Evolutionary conservation across 2,888 invertebrate species (phyloP).

Genomic region (Callosobruchus maculatus): DNA sequence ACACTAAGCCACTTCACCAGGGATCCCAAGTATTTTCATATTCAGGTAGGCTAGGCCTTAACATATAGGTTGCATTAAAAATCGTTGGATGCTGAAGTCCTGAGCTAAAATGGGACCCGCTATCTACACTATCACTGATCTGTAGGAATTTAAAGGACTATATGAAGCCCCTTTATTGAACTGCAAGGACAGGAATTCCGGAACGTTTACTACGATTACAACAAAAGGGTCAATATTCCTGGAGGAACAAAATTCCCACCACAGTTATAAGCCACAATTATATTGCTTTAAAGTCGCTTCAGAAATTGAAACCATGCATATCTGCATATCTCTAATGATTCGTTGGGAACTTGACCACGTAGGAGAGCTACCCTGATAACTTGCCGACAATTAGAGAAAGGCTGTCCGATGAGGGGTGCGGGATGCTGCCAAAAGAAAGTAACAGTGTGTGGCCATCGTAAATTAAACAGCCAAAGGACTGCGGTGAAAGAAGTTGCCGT

Average conservation of each 20-base stretch:
- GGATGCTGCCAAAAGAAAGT: too few relatives aligned
- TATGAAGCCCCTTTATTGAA: constrained; percentile 10
- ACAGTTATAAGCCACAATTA: constrained; percentile 4
- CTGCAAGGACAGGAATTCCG: constrained; percentile 7
- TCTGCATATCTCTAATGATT: too few relatives aligned
- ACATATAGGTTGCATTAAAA: constrained; percentile 11
- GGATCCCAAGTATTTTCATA: constrained; percentile 2
- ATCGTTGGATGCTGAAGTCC: constrained; percentile 10
- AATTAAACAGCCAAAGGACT: too few relatives aligned
- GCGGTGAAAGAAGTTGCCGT: too few relatives aligned
- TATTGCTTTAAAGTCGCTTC: constrained; percentile 11
- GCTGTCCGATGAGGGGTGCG: too few relatives aligned
- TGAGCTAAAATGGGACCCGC: constrained; percentile 1
- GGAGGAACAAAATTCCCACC: too few relatives aligned
- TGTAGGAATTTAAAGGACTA: too few relatives aligned
- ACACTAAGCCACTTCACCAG: too few relatives aligned
- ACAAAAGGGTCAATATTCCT: neutral
- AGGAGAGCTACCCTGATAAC: constrained; percentile 5
- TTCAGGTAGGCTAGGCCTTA: constrained; percentile 6
- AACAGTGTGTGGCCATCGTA: too few relatives aligned
- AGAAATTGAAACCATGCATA: constrained; percentile 10
- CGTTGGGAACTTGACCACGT: neutral
- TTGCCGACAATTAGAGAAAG: too few relatives aligned
- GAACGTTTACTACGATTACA: neutral
- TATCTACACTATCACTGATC: constrained; percentile 12